Conservation (phyloP, 53 echinoderm and acorn worm genomes). For the Zoroaster sp. region DNA sequence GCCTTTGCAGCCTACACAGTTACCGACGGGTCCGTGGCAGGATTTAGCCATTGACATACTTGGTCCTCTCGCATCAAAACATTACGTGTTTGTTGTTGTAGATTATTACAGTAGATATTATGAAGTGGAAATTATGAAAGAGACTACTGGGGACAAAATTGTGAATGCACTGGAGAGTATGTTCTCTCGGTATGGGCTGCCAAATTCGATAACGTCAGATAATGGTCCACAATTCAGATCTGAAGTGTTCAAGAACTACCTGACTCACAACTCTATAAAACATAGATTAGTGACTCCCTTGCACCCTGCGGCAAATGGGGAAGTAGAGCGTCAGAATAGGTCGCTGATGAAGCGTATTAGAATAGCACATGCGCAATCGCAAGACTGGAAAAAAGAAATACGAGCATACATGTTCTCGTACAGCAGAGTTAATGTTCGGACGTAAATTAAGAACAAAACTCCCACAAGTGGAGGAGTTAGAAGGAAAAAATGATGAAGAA, state of each 20-base stretch:
- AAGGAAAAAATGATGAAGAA: slow-evolving; percentile 15
- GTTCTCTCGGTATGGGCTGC: slow-evolving; percentile 27
- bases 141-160: slow-evolving; percentile 22
- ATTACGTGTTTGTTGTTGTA: slow-evolving; percentile 46
- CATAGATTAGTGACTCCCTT: slow-evolving; percentile 45
- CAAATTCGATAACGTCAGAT: slow-evolving; percentile 27
- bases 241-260: slow-evolving; percentile 19
- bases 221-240: slow-evolving; percentile 53
- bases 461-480: neutral
- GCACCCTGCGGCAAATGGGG: slow-evolving; percentile 58
- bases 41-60: slow-evolving; percentile 35
- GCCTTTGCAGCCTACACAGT: neutral
- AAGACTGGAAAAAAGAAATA: slow-evolving; percentile 54
- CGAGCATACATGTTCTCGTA: slow-evolving; percentile 33
- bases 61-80: slow-evolving; percentile 38
- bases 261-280: slow-evolving; percentile 12
- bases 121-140: slow-evolving; percentile 56
- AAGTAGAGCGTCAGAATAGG: slow-evolving; percentile 56
- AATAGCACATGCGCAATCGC: slow-evolving; percentile 21
- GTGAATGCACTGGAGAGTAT: slow-evolving; percentile 37
- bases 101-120: slow-evolving; percentile 41
- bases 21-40: slow-evolving; percentile 47
- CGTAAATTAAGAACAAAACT: slow-evolving; percentile 58
- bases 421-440: slow-evolving; percentile 53
- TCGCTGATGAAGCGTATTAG: slow-evolving; percentile 49